Evolutionary conservation across 2,113 vertebrate species (phyloP), one percentile per base, ranked within the genome.

Genomic region (Sinosuthora webbiana): DNA sequence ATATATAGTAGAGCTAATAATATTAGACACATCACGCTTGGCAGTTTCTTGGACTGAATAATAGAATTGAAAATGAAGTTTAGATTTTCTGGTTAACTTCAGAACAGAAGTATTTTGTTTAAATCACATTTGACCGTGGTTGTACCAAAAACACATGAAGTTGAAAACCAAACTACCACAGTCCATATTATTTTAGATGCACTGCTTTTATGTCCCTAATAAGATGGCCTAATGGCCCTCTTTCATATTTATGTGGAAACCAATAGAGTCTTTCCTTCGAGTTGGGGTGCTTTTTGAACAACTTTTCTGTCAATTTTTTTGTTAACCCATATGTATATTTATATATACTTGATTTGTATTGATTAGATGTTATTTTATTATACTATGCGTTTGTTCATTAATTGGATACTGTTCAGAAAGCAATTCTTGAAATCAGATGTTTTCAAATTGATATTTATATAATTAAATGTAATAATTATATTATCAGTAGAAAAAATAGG

Each of bases 31-130:
- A 85, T 73, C 27, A 45, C 4, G 3, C 11, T 73, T 2, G 4
- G 35, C 20, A 69, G n/a, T 92, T 92, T 92, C 70, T 94, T 64
- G 63, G 31, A 45, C 49, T 80, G 67, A 93, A 92, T 80, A 86
- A 60, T 16, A 69, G 62, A 82, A 84, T 63, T 75, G 53, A 82
- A 94, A 94, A 94, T 69, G 9, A 62, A 18, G 31, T 41, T 93
- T 88, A 76, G 13, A 73, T 76, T 89, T 88, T 65, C 45, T 5
- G 3, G 41, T 69, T 88, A 91, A 87, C 57, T 41, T 90, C 12
- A 65, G 37, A 69, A 45, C 13, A 73, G 30, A 80, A 83, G 24
- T 74, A 24, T 78, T 83, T 91, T 87, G 87, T 87, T 42, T 2
- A 27, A 78, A 78, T 76, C 62, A 49, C 7, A 62, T 76, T 87